Evolutionary conservation across 2,797 vertebrate species (phyloP), one percentile per base, ranked within the genome.

Genomic region (Coluber constrictor): DNA sequence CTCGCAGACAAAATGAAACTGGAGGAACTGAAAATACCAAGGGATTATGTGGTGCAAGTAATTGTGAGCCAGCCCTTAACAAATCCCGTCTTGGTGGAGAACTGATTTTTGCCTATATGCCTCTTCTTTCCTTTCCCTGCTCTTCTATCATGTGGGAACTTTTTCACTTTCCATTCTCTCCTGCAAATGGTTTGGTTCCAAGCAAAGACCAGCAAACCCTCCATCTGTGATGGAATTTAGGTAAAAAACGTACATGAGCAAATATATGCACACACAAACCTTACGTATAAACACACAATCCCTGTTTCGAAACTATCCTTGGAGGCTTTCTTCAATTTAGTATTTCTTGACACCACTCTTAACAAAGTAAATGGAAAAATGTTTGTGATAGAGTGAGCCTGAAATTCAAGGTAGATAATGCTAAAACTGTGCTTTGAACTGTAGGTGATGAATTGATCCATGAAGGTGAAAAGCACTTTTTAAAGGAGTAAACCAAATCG

Each of bases 1-100:
- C 98, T 99, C 96, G 99, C 99, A 2, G 99, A 99, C 97, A 99
- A 98, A 96, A 99, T 99, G 98, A 99, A 98, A 97, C 97, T 99
- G 97, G 99, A 99, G 96, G 99, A 99, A 95, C 98, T 99, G 96
- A 99, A 99, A 98, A 99, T 99, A 97, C 99, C 99, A 93, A 98
- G 98, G 97, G 99, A 99, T 98, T 99, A 99, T 54, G 99, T 99
- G 87, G 99, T 99, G 90, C 99, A 99, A 98, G 99, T 99, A 90
- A 99, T 99, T 88, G 98, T 99, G 96, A 99, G 99, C 98, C 99
- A 99, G 96, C 99, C 98, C 23, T 97, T 98, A 91, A 98, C 98
- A 86, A 98, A 98, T 92, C 99, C 99, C 83, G 98, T 98, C 5
- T 98, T 98, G 0, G 98, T 98, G 94, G 99, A 99, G 95, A 99